phyloP scores from a whole-genome alignment of 1,140 invertebrate genomes.

The Limonius californicus region DNA sequence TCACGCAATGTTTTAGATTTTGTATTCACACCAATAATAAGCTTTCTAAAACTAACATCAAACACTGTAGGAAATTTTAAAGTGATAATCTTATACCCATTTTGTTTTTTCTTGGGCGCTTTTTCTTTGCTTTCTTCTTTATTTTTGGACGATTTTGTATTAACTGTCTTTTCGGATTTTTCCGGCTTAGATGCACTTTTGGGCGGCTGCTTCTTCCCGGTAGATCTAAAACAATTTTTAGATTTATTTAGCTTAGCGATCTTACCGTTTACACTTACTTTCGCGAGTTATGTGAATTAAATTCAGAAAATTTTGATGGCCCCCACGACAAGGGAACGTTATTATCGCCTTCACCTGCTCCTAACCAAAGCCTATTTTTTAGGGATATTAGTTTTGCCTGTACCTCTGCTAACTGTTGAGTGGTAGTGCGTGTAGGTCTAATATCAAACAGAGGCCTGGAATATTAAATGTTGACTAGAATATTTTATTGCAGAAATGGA shows the following conservation, averaged over 20 bases:
- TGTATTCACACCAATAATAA: no score
- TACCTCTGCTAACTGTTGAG: constrained; percentile 41
- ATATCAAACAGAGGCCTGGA: background rate
- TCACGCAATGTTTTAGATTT: background rate
- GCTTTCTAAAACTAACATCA: constrained; percentile 2
- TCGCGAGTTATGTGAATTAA: background rate
- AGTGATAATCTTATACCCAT: constrained; percentile 22
- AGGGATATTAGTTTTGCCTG: constrained; percentile 43
- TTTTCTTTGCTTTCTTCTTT: constrained; percentile 6
- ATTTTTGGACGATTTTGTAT: background rate
- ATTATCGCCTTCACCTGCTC: constrained; percentile 35
- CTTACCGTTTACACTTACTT: no score
- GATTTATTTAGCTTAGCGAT: no score
- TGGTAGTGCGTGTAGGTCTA: constrained; percentile 12
- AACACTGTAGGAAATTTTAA: constrained; percentile 15
- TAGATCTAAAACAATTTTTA: background rate
- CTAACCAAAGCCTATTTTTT: constrained; percentile 45
- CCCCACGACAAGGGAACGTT: constrained; percentile 58
- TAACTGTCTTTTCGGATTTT: background rate
- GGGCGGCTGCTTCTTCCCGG: background rate
- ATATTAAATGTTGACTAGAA: background rate
- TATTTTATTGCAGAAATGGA: background rate
- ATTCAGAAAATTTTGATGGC: constrained; percentile 4
- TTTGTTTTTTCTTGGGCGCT: constrained; percentile 12
- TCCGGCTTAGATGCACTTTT: constrained; percentile 7